Evolutionary conservation across 2,888 invertebrate genomes (phyloP).

Genomic region (Pyralis farinalis): DNA sequence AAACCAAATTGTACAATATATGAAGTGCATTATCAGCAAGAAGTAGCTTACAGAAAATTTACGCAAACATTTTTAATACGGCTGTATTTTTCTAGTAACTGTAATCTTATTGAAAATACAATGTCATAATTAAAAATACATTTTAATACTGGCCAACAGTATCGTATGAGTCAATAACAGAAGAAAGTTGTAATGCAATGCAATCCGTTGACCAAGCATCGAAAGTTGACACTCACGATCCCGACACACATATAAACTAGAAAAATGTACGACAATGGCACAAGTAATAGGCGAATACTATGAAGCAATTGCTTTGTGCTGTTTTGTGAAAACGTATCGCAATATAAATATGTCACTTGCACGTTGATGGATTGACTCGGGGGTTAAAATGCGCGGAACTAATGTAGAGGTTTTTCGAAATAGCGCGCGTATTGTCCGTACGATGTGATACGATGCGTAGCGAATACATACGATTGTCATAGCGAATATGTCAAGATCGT

Average conservation of each 20-base stretch:
- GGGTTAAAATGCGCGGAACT: constrained; percentile 4
- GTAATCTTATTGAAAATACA: neutral
- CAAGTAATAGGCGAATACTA: constrained; percentile 31
- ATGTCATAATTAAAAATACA: neutral
- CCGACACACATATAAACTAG: constrained; percentile 28
- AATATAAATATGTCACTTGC: constrained; percentile 8
- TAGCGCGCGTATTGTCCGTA: neutral
- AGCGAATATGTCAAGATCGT: neutral
- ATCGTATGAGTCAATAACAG: neutral
- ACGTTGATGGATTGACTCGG: neutral
- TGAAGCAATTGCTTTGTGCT: constrained; percentile 45
- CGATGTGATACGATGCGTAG: constrained; percentile 1
- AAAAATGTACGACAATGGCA: constrained; percentile 50
- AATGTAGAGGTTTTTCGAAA: constrained; percentile 4
- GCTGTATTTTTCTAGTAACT: too few relatives aligned
- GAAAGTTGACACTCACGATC: constrained; percentile 19
- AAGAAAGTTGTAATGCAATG: constrained; percentile 16
- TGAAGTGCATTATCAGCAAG: too few relatives aligned
- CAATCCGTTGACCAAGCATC: constrained; percentile 5
- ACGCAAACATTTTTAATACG: too few relatives aligned
- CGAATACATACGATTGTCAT: neutral
- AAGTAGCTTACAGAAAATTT: too few relatives aligned
- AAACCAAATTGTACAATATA: too few relatives aligned
- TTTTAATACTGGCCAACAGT: neutral
- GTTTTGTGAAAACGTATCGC: constrained; percentile 36